Evolutionary conservation across 1,140 invertebrate species (phyloP), one percentile per base, ranked within the genome.

Genomic region (Drosophila sp.): DNA sequence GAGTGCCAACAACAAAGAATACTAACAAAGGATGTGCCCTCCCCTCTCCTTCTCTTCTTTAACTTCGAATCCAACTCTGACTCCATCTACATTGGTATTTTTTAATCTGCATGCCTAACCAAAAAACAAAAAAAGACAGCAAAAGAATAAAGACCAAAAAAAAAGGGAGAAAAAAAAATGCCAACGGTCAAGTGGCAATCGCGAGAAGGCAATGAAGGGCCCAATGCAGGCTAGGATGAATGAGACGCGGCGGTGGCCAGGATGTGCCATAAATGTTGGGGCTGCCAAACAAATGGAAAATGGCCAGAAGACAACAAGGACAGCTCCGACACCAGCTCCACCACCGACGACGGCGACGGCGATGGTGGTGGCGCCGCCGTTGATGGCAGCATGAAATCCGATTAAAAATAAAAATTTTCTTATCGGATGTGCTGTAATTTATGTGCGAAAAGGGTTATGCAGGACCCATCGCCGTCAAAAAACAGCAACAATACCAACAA

Each of bases 341-440:
- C 8, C 27, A 3, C 4, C 73, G 72, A 68, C 77, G 63, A 67
- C 54, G 70, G 58, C 33, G 67, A 40, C 57, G 47, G 40, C 54
- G 32, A 23, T 35, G 74, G 10, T 72, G 70, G 64, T 54, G 76
- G 65, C 75, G 82, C 72, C 77, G 70, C 74, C 83, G 72, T 66
- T 86, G 84, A 89, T 83, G 84, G 84, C 72, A 89, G 66, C 84
- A 89, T 89, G 84, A 91, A 91, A 91, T 91, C 90, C 90, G 90
- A 91, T 91, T 91, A 91, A 91, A 91, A 91, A 91, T 91, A 91
- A 90, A 86, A 91, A 90, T 80, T 50, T 74, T 83, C 90, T 91
- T 91, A 91, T 91, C 90, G 87, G 90, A 91, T 91, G 86, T 74
- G 76, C 77, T 89, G 90, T 90, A 90, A 91, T 91, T 91, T 91